phyloP scores from a whole-genome alignment of 2,113 vertebrate species.

The Tinamus guttatus region DNA sequence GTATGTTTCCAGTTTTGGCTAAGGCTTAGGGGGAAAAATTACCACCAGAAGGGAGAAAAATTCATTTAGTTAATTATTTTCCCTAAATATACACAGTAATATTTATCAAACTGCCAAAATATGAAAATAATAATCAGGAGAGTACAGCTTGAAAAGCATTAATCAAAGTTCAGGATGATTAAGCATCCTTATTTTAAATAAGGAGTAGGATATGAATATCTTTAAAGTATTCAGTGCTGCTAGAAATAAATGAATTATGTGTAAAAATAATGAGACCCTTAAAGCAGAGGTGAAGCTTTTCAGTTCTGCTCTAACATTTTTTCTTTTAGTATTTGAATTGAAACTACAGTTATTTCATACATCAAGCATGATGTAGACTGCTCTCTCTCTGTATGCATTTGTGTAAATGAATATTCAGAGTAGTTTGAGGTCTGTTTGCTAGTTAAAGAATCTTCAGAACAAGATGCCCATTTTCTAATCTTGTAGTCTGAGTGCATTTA shows the following conservation, averaged over 20 bases:
- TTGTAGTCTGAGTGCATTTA: not conserved
- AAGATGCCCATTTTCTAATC: not conserved
- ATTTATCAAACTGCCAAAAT: slow-evolving; percentile 50
- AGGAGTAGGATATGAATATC: slow-evolving; percentile 56
- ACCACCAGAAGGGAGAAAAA: slow-evolving; percentile 21
- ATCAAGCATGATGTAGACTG: not conserved
- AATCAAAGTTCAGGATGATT: slow-evolving; percentile 52
- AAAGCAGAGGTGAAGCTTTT: slow-evolving; percentile 50
- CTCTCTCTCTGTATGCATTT: not conserved
- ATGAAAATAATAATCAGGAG: slow-evolving; percentile 13
- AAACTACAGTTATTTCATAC: not conserved
- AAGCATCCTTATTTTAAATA: slow-evolving; percentile 64
- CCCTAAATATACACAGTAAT: slow-evolving; percentile 21
- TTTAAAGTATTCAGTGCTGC: slow-evolving; percentile 48
- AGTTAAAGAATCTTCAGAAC: not conserved
- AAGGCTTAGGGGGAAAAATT: slow-evolving; percentile 13
- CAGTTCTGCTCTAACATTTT: slow-evolving; percentile 14
- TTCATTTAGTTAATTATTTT: slow-evolving; percentile 21
- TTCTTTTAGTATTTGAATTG: not conserved
- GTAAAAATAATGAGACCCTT: slow-evolving; percentile 62
- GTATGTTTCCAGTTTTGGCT: slow-evolving; percentile 1
- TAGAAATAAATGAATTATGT: slow-evolving; percentile 70
- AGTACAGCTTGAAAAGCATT: slow-evolving; percentile 57
- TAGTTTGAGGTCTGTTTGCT: not conserved
- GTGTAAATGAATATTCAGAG: slow-evolving; percentile 37